Base-by-base conservation (phyloP, 2,113 vertebrate species). In the Paratilapia polleni region DNA sequence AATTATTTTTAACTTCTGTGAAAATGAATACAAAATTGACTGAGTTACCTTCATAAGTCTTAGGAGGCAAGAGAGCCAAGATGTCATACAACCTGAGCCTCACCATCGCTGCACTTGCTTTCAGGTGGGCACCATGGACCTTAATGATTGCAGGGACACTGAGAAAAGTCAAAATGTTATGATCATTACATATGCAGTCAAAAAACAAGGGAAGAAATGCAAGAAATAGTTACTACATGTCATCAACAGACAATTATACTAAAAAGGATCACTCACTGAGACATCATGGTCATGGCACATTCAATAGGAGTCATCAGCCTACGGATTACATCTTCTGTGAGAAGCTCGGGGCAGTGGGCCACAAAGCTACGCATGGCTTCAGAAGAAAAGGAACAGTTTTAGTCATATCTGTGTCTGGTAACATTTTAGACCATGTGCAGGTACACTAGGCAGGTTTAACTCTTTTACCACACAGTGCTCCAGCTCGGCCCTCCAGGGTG, bases 241-340 rank as follows among this genome's bases (percentile, higher is more conserved):
- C 1, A 24, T 13, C 8, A 58, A 70, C 8, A 83, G 24, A n/a
- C 12, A 34, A n/a, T 47, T 54, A 22, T 1, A 60, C 1, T 77
- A 31, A 41, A 59, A 61, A 85, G 26, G 11, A 28, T 75, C 36
- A 98, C 98, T 98, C 95, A 99, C 98, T 99, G 98, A 0, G 98
- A 98, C 97, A 99, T 98, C 98, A 99, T 99, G 70, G 98, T 99
- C 98, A 99, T 99, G 86, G 98, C 98, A 93, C 98, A 99, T 94
- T 99, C 98, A 54, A 99, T 98, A 57, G 98, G 98, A 1, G 97
- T 99, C 98, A 99, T 99, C 92, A 99, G 91, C 80, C 99, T 97
- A 34, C 98, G 97, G 93, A 99, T 99, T 85, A 99, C 98, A 59
- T 99, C 98, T 87, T 99, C 98, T 1, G 98, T 99, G 36, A 99